Conservation (phyloP, 2,113 vertebrate genomes). For the Dasyprocta punctata region DNA sequence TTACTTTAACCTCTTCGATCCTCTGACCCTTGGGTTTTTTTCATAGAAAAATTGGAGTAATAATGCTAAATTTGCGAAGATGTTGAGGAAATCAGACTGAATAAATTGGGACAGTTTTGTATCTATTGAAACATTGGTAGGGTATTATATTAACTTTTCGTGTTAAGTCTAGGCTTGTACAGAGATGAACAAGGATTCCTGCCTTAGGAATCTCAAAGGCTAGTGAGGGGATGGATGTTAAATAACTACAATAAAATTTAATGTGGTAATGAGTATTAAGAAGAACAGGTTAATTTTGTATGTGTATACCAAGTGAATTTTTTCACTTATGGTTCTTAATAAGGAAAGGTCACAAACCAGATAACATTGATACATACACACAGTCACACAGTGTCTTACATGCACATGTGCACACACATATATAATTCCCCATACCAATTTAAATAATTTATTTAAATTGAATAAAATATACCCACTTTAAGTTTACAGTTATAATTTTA, state of each 20-base stretch:
- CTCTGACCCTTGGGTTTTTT: not conserved
- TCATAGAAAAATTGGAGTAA: not conserved
- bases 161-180: conserved; percentile 12
- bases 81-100: not conserved
- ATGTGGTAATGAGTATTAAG: not conserved
- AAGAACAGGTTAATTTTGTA: conserved; percentile 21
- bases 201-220: not conserved
- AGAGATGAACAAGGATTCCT: not conserved
- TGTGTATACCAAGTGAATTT: not conserved
- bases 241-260: not conserved
- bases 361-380: not conserved
- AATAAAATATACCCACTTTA: not conserved
- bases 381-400: not conserved
- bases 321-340: not conserved
- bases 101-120: not conserved
- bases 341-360: conserved; percentile 3
- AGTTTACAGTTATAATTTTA: conserved; percentile 33
- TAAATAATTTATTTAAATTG: not conserved
- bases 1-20: conserved; percentile 30
- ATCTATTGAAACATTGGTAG: not conserved
- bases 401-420: not conserved
- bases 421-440: not conserved
- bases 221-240: not conserved
- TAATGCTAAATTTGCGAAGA: not conserved
- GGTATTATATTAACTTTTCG: not conserved